A percentile compares a stretch with the other conserved stretches of the same genome.
Conservation (phyloP, 2,113 vertebrate genomes). For the Heliornis fulica region DNA sequence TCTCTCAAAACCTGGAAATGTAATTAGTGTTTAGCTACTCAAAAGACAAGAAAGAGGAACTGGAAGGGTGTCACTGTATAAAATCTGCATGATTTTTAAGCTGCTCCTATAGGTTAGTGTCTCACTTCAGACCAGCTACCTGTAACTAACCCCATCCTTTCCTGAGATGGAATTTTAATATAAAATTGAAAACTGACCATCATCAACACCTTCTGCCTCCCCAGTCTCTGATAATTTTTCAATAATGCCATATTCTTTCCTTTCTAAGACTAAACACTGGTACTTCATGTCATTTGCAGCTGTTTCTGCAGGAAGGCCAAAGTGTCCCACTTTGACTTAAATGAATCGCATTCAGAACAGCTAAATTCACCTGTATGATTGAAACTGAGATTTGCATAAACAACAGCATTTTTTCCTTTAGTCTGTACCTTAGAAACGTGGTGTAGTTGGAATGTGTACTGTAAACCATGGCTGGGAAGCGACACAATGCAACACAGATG, state of each 20-base stretch:
- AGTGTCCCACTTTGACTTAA: background rate
- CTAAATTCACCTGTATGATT: background rate
- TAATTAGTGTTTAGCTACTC: background rate
- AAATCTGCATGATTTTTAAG: background rate
- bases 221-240: background rate
- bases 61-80: background rate
- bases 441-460: background rate
- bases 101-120: background rate
- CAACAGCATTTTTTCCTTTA: background rate
- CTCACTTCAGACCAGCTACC: background rate
- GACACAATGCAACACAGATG: background rate
- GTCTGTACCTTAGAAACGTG: background rate
- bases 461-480: background rate
- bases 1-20: background rate
- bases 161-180: background rate
- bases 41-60: background rate
- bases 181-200: background rate
- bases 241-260: background rate
- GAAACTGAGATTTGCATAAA: background rate
- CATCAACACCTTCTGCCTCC: background rate
- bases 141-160: background rate
- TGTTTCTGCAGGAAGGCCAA: background rate
- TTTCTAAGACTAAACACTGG: background rate
- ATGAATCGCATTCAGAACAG: background rate
- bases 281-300: background rate